Conservation (phyloP, 2,888 invertebrate species). For the Drosophila colorata region DNA sequence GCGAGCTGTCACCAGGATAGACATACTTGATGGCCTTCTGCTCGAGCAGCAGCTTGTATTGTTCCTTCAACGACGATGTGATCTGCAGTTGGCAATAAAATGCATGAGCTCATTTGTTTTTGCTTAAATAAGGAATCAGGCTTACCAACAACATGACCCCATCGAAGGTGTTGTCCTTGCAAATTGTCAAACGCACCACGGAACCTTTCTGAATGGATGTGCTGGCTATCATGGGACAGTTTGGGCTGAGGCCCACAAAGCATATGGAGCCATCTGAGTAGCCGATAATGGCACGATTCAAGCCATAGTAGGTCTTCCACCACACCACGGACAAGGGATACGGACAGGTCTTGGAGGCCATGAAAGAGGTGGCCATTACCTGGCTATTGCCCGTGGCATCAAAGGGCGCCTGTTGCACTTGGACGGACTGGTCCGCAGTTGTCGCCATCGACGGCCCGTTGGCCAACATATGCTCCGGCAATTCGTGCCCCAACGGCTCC, state of each 20-base stretch:
- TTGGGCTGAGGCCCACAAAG: conserved; percentile 85
- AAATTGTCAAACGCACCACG: conserved; percentile 86
- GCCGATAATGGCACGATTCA: conserved; percentile 90
- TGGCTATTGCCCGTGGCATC: conserved; percentile 79
- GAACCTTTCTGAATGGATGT: conserved; percentile 84
- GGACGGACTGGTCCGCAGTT: conserved; percentile 32
- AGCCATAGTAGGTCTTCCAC: conserved; percentile 91
- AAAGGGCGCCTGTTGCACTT: conserved; percentile 33
- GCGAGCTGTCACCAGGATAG: conserved; percentile 87
- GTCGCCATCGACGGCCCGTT: conserved; percentile 16
- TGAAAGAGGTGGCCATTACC: conserved; percentile 82
- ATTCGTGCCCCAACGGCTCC: conserved; percentile 79
- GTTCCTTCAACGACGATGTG: conserved; percentile 90
- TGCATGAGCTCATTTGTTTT: background rate
- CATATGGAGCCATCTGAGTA: conserved; percentile 88
- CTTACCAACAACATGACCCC: conserved; percentile 87
- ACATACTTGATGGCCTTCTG: conserved; percentile 91
- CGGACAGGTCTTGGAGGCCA: conserved; percentile 85
- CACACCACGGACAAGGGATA: conserved; percentile 89
- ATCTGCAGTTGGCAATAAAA: conserved; percentile 86
- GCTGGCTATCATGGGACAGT: conserved; percentile 85
- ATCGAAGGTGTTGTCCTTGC: conserved; percentile 88
- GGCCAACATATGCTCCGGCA: conserved; percentile 82
- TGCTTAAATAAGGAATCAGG: conserved; percentile 1
- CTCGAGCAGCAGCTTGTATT: conserved; percentile 93